Evolutionary conservation across 2,113 vertebrate genomes (phyloP).

Genomic region (Nothoprocta pentlandii): DNA sequence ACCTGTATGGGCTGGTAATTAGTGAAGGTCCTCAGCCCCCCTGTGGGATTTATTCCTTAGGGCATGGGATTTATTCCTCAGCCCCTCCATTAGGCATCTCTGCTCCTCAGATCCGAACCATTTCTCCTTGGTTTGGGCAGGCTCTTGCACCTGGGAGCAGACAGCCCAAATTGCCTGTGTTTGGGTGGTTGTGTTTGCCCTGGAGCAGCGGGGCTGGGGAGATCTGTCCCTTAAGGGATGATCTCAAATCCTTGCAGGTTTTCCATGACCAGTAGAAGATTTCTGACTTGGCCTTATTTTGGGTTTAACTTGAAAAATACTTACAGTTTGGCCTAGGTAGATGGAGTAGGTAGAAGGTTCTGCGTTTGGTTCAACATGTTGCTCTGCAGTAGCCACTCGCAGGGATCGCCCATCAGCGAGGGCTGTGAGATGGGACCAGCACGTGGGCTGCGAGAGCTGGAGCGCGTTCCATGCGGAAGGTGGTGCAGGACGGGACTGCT

Average conservation of each 20-base stretch:
- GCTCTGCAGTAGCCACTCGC: not conserved
- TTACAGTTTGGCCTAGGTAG: not conserved
- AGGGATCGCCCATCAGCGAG: rapidly evolving
- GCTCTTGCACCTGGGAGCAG: rapidly evolving
- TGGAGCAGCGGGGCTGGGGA: not conserved
- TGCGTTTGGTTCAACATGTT: not conserved
- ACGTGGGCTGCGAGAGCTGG: rapidly evolving
- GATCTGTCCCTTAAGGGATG: not conserved
- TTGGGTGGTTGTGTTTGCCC: not conserved
- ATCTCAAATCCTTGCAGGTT: not conserved
- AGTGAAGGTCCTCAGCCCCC: not conserved
- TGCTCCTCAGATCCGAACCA: rapidly evolving
- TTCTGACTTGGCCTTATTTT: not conserved
- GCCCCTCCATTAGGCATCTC: not conserved
- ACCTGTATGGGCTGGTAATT: not conserved
- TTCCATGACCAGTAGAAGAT: not conserved
- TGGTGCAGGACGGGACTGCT: not conserved
- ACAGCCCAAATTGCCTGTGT: rapidly evolving
- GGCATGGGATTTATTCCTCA: not conserved
- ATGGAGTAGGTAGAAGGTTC: not conserved
- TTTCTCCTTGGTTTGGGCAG: rapidly evolving
- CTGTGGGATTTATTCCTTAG: not conserved
- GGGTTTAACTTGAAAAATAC: not conserved
- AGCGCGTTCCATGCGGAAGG: not conserved
- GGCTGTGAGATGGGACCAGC: not conserved